Base-by-base conservation (phyloP, 2,888 invertebrate genomes). In the Aplocera efformata region DNA sequence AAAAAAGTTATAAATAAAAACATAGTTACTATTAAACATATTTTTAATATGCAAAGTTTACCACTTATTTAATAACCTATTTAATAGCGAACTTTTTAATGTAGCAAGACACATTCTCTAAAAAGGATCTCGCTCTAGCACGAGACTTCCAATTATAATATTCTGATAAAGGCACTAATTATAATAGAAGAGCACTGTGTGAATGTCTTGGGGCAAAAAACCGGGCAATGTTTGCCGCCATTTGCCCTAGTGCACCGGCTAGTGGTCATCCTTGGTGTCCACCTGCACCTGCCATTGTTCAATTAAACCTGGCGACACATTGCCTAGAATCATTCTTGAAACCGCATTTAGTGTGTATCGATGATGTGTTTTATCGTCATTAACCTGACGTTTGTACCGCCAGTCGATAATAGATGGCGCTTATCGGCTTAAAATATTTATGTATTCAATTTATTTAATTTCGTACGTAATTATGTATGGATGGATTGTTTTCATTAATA, bases 231-330 rank as follows among this genome's bases (percentile, higher is more conserved):
- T 72, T 70, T 68, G 67, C 70, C 59, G 70, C 58, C 77, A 68
- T 65, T 73, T 74, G 75, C 52, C 60, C 67, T 58, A 67, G 60
- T 58, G 63, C 79, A 81, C 79, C 80, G 70, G 78, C 36, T 53
- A 77, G 66, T 77, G 67, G 82, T 77, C 81, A 80, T 83, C 84
- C 86, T 86, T 86, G 84, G 74, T 56, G 58, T 61, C 56, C 42
- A 37, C 58, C 68, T 17, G 13, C 85, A 86, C 85, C 83, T 84
- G 83, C 78, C 81, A 74, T 72, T 73, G 74, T 77, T 73, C 70
- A 77, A 79, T 81, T 78, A 76, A 80, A 76, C 75, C 72, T 67
- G 60, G 75, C 76, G 77, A 83, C 78, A 80, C 76, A 76, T 79
- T 73, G 75, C 71, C 76, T 77, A 72, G 79, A 77, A 81, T 77